Percentiles rank a stretch among this genome's conserved stretches.
phyloP scores from a whole-genome alignment of 2,113 vertebrate genomes.

The Ammodytes dubius region DNA sequence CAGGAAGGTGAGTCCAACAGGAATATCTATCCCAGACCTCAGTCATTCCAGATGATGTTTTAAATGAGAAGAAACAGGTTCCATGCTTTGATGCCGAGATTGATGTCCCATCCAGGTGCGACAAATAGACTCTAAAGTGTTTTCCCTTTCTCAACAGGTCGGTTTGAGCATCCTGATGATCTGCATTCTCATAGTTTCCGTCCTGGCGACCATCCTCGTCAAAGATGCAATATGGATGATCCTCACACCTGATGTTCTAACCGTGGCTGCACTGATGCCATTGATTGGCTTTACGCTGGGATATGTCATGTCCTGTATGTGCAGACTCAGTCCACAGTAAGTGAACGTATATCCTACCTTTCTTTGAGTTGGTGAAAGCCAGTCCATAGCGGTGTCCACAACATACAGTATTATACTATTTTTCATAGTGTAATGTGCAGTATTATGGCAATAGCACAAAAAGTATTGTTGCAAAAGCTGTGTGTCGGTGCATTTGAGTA shows the following conservation, averaged over 20 bases:
- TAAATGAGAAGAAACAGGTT: not conserved
- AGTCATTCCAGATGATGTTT: not conserved
- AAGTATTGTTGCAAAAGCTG: too few relatives aligned
- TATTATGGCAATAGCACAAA: too few relatives aligned
- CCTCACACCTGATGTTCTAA: slow-evolving; percentile 81
- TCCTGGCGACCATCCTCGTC: slow-evolving; percentile 71
- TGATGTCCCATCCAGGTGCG: not conserved
- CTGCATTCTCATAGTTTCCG: slow-evolving; percentile 59
- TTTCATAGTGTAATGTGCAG: too few relatives aligned
- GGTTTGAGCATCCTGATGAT: slow-evolving; percentile 80
- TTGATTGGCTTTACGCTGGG: slow-evolving; percentile 86
- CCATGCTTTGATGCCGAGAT: not conserved
- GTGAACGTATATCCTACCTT: slow-evolving; percentile 29
- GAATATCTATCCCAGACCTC: too few relatives aligned
- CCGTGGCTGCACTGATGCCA: slow-evolving; percentile 87
- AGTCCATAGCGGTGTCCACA: too few relatives aligned
- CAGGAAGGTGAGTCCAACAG: not conserved
- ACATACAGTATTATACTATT: too few relatives aligned
- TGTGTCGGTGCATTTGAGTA: not conserved
- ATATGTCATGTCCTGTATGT: slow-evolving; percentile 82
- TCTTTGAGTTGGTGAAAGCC: not conserved
- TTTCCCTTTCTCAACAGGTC: slow-evolving; percentile 69
- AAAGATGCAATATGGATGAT: slow-evolving; percentile 76
- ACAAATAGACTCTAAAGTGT: not conserved
- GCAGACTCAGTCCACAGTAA: slow-evolving; percentile 83